These are phyloP conservation scores for Hololepta plana DNA, from an alignment of 2,888 invertebrate genomes.

Conservation along the genomic window DNA sequence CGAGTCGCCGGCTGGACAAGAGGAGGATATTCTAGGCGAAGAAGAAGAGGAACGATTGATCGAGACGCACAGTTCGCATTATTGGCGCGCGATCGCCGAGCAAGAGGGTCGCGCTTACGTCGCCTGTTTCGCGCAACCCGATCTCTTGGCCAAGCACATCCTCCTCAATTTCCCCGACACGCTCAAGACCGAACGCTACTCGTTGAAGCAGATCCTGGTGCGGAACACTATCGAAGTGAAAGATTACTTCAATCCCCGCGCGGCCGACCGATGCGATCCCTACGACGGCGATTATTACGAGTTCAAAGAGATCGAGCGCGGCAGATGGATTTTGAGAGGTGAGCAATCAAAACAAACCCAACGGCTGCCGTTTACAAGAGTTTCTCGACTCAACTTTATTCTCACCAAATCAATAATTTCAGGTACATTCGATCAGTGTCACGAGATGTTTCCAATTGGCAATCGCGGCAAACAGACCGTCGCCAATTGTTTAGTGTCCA, in stretches of 20 bases:
- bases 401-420: too few relatives aligned
- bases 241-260: slow-evolving; percentile 15
- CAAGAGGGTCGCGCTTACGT: slow-evolving; percentile 19
- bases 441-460: slow-evolving; percentile 18
- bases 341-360: slow-evolving; percentile 3
- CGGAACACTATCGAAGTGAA: slow-evolving; percentile 16
- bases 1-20: too few relatives aligned
- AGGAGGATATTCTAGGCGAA: too few relatives aligned
- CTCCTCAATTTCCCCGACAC: slow-evolving; percentile 20
- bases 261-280: too few relatives aligned
- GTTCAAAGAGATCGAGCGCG: slow-evolving; percentile 22
- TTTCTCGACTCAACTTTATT: too few relatives aligned
- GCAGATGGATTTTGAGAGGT: slow-evolving; percentile 25
- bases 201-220: slow-evolving; percentile 16
- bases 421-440: slow-evolving; percentile 16
- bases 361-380: too few relatives aligned
- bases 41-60: slow-evolving; percentile 8
- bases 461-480: slow-evolving; percentile 31
- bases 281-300: slow-evolving; percentile 22
- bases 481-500: slow-evolving; percentile 36
- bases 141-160: slow-evolving; percentile 19
- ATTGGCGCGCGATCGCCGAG: slow-evolving; percentile 18
- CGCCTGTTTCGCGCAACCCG: slow-evolving; percentile 19
- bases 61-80: slow-evolving; percentile 11
- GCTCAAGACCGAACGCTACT: slow-evolving; percentile 13